These are phyloP conservation scores for Chromis chromis DNA, from an alignment of 2,797 vertebrate genomes.

Conservation along the genomic window DNA sequence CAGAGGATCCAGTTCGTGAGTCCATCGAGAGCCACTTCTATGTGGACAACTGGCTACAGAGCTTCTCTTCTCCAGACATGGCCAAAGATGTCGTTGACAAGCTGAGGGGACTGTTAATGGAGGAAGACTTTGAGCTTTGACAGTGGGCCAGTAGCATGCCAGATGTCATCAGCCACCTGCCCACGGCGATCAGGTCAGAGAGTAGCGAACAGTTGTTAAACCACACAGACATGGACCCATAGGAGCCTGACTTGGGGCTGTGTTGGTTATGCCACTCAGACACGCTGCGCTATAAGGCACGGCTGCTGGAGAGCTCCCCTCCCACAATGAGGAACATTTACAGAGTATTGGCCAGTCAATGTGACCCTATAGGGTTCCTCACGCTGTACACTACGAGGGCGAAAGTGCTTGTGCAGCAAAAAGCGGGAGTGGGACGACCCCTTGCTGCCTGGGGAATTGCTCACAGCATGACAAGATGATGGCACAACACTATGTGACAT, in stretches of 20 bases:
- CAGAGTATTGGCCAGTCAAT: not conserved
- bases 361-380: conserved; percentile 6
- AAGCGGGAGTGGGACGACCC: conserved; percentile 14
- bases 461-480: not conserved
- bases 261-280: conserved; percentile 2
- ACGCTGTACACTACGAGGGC: not conserved
- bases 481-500: too few relatives aligned
- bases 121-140: not conserved
- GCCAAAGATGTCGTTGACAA: not conserved
- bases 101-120: not conserved
- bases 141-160: conserved; percentile 1
- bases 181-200: not conserved
- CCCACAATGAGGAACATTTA: not conserved
- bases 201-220: conserved; percentile 6
- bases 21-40: conserved; percentile 12
- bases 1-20: not conserved
- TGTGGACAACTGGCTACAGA: conserved; percentile 29
- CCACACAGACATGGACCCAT: not conserved
- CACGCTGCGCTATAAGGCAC: not conserved
- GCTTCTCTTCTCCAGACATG: conserved; percentile 35
- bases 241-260: conserved; percentile 1
- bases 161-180: not conserved
- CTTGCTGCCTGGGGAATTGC: not conserved
- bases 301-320: not conserved
- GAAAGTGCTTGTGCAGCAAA: conserved; percentile 16